Conservation (phyloP, 2,113 vertebrate genomes). For the Triplophysa dalaica region DNA sequence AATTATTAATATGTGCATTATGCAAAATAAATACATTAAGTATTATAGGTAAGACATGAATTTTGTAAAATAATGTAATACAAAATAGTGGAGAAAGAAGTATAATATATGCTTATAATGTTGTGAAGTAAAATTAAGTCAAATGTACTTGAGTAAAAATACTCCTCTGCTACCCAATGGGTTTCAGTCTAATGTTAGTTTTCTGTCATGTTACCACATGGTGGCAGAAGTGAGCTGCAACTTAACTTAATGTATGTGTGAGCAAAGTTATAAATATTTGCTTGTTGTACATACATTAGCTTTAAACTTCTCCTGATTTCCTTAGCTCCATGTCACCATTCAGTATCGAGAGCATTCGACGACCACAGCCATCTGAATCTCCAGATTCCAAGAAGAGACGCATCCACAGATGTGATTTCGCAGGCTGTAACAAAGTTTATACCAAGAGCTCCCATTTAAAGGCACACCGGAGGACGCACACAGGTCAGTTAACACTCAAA, state of each 20-base stretch:
- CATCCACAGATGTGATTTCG: conserved; percentile 98
- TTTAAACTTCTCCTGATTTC: conserved; percentile 49
- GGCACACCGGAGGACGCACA: conserved; percentile 96
- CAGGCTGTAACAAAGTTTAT: conserved; percentile 99
- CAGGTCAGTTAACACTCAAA: conserved; percentile 75
- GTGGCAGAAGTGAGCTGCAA: conserved; percentile 12
- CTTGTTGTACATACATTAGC: background rate
- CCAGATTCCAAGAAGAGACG: conserved; percentile 97
- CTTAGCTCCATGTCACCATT: conserved; percentile 94
- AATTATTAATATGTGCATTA: no score
- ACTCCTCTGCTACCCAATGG: no score
- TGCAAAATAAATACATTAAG: no score
- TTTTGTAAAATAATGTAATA: no score
- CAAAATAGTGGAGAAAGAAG: no score
- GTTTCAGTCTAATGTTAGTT: no score
- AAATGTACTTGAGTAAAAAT: no score
- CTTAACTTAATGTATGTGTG: background rate
- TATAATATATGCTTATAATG: no score
- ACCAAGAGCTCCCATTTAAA: conserved; percentile 99
- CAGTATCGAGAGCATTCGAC: conserved; percentile 98
- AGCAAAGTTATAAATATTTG: background rate
- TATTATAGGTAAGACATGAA: no score
- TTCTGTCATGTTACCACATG: conserved; percentile 3
- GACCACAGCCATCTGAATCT: conserved; percentile 92
- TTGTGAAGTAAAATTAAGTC: no score